A percentile compares a stretch with the other conserved stretches of the same genome.
Conservation (phyloP, 2,888 invertebrate species). For the Drosophila parthenogenetica region DNA sequence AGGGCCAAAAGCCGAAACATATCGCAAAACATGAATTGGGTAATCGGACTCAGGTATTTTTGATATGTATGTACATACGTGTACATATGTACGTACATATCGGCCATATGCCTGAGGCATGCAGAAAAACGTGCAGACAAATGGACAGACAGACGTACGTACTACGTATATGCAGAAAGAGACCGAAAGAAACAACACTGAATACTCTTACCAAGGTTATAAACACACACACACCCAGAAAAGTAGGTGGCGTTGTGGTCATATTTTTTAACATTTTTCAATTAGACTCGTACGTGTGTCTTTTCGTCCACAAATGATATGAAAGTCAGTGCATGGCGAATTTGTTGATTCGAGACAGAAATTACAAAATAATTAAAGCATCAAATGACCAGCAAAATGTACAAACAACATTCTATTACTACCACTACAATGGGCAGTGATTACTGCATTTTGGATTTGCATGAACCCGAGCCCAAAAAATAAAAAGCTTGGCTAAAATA, state of each 20-base stretch:
- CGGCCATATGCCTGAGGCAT: conserved; percentile 21
- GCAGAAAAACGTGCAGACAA: conserved; percentile 43
- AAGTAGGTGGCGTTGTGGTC: conserved; percentile 71
- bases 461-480: conserved; percentile 15
- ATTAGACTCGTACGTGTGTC: conserved; percentile 7
- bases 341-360: conserved; percentile 57
- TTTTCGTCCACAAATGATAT: conserved; percentile 37
- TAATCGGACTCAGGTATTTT: conserved; percentile 18
- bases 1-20: conserved; percentile 19
- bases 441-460: conserved; percentile 17
- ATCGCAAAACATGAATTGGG: conserved; percentile 35
- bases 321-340: conserved; percentile 73
- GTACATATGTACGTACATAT: conserved; percentile 21
- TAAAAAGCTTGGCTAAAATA: conserved; percentile 28
- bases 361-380: conserved; percentile 71
- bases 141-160: neutral
- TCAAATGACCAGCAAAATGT: conserved; percentile 49
- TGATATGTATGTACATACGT: conserved; percentile 11
- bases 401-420: conserved; percentile 13
- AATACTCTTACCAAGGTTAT: conserved; percentile 71
- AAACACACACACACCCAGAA: conserved; percentile 18
- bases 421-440: conserved; percentile 10
- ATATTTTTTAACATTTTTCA: conserved; percentile 40
- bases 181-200: conserved; percentile 39
- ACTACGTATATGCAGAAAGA: neutral